Conservation (phyloP, 2,113 vertebrate genomes). For the Pelobates fuscus region DNA sequence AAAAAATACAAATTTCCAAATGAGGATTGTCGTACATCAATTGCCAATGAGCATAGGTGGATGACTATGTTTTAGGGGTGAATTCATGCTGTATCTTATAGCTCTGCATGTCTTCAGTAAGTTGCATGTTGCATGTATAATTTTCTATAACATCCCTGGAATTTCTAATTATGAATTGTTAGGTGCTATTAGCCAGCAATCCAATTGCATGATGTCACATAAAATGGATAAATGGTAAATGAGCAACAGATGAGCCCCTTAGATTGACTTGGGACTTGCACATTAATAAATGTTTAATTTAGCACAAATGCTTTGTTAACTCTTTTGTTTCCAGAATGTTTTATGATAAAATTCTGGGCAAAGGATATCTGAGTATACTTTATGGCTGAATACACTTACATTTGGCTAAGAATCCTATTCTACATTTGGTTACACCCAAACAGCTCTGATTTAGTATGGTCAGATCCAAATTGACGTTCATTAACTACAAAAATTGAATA, state of each 20-base stretch:
- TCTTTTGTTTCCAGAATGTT: background rate
- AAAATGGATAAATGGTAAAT: slow-evolving; percentile 2
- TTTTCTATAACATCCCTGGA: background rate
- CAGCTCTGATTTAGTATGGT: background rate
- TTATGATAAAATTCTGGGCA: background rate
- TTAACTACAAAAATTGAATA: slow-evolving; percentile 3
- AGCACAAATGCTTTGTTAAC: background rate
- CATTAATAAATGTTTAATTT: background rate
- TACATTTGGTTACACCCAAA: slow-evolving; percentile 24
- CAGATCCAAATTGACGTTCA: background rate
- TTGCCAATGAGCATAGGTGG: too few relatives aligned
- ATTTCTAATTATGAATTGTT: background rate
- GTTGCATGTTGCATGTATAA: background rate
- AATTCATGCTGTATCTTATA: background rate
- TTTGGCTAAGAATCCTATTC: background rate
- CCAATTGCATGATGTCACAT: slow-evolving; percentile 13
- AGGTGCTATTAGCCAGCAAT: slow-evolving; percentile 7
- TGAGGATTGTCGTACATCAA: too few relatives aligned
- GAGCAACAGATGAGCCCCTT: slow-evolving; percentile 19
- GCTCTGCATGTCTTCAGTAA: background rate
- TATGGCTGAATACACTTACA: background rate
- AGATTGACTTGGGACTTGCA: background rate
- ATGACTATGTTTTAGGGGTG: too few relatives aligned
- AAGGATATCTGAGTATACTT: background rate
- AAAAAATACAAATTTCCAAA: too few relatives aligned